Conservation (phyloP, 2,113 vertebrate genomes). For the Lepus americanus region DNA sequence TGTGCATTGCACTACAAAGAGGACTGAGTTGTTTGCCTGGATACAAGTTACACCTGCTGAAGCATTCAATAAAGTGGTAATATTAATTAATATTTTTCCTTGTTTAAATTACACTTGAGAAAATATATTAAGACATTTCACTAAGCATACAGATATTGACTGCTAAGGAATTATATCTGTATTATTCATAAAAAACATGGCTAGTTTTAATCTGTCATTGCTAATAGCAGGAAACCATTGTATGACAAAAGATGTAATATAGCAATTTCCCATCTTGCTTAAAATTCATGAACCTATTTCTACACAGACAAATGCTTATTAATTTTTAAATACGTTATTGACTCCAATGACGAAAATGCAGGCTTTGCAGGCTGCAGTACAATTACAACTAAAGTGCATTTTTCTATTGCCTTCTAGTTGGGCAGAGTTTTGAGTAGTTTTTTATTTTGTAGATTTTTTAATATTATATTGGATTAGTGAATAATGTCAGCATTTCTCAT, state of each 20-base stretch:
- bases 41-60: not conserved
- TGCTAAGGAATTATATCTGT: conserved; percentile 39
- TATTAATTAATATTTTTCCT: not conserved
- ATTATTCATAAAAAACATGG: conserved; percentile 37
- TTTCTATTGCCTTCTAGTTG: conserved; percentile 43
- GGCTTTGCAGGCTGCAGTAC: not conserved
- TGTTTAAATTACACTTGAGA: conserved; percentile 60
- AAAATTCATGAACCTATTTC: conserved; percentile 73
- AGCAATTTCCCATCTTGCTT: conserved; percentile 67
- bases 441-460: not conserved
- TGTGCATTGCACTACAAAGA: not conserved
- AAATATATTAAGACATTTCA: conserved; percentile 62
- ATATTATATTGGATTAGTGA: not conserved
- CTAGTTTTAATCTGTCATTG: conserved; percentile 64
- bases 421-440: conserved; percentile 49
- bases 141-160: conserved; percentile 45
- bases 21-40: not conserved
- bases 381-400: conserved; percentile 56
- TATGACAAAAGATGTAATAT: conserved; percentile 74
- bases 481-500: conserved; percentile 12
- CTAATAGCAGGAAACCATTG: conserved; percentile 49
- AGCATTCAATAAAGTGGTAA: conserved; percentile 33
- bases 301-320: conserved; percentile 74
- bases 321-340: conserved; percentile 76
- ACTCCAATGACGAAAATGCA: conserved; percentile 64